Percentiles rank a stretch among this genome's conserved stretches.
Conservation (phyloP, 2,888 invertebrate species). For the Rutpela maculata region DNA sequence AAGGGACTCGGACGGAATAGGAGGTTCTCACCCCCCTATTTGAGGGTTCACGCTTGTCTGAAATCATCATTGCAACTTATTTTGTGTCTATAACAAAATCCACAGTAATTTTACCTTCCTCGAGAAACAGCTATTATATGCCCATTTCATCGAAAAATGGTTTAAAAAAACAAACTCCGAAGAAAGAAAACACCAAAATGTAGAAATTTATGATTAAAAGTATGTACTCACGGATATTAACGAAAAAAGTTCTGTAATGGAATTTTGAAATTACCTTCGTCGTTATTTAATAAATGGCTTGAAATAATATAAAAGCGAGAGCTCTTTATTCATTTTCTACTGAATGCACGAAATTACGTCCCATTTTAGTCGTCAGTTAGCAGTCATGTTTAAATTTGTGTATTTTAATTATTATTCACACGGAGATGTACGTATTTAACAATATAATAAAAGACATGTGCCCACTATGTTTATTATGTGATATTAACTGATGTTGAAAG, state of each 20-base stretch:
- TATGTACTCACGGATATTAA: not conserved
- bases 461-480: not conserved
- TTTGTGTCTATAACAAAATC: no score
- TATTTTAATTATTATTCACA: not conserved
- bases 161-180: no score
- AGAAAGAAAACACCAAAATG: no score
- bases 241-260: not conserved
- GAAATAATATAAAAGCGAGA: not conserved
- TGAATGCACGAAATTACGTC: not conserved
- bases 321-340: not conserved
- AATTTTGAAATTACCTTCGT: not conserved
- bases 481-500: not conserved
- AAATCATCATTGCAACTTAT: no score
- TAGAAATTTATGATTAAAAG: not conserved
- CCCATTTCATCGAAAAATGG: no score
- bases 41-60: no score
- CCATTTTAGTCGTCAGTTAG: not conserved
- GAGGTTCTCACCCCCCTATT: no score
- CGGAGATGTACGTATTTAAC: not conserved
- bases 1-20: no score
- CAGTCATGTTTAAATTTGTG: not conserved
- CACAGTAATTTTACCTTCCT: no score
- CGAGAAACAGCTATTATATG: no score
- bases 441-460: not conserved
- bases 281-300: not conserved